These are phyloP conservation scores for Falco novaeseelandiae DNA, from an alignment of 2,797 vertebrate genomes.

Conservation along the genomic window DNA sequence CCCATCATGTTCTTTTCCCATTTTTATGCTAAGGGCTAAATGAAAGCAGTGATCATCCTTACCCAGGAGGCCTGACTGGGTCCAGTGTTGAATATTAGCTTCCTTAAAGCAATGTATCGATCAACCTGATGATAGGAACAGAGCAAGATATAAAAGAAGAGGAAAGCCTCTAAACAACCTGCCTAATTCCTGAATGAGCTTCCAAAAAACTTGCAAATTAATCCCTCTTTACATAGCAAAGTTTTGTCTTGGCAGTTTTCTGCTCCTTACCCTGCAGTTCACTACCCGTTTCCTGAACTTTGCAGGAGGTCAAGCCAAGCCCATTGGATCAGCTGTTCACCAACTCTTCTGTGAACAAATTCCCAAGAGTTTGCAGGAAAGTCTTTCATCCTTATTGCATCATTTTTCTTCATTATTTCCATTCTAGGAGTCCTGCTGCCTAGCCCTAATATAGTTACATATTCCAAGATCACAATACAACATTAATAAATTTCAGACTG, in stretches of 20 bases:
- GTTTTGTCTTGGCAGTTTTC: background rate
- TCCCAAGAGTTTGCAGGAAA: background rate
- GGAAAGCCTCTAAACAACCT: background rate
- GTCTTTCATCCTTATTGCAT: background rate
- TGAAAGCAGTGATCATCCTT: background rate
- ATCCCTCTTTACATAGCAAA: background rate
- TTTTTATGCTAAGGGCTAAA: slow-evolving; percentile 20
- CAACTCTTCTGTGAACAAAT: background rate
- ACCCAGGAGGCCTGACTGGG: background rate
- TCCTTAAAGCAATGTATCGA: background rate
- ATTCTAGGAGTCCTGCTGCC: background rate
- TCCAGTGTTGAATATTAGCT: background rate
- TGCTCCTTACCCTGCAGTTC: background rate
- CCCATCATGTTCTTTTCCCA: background rate
- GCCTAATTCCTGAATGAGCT: background rate
- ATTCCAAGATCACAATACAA: background rate
- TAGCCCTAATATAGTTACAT: background rate
- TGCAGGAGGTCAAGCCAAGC: background rate
- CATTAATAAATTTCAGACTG: background rate
- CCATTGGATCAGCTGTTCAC: background rate
- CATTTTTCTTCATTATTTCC: background rate
- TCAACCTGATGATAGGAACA: background rate
- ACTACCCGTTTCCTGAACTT: background rate
- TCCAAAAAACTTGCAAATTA: background rate
- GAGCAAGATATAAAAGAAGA: background rate